Evolutionary conservation across 2,797 vertebrate genomes (phyloP), one percentile per base, ranked within the genome.

Genomic region (Brachymystax lenok): DNA sequence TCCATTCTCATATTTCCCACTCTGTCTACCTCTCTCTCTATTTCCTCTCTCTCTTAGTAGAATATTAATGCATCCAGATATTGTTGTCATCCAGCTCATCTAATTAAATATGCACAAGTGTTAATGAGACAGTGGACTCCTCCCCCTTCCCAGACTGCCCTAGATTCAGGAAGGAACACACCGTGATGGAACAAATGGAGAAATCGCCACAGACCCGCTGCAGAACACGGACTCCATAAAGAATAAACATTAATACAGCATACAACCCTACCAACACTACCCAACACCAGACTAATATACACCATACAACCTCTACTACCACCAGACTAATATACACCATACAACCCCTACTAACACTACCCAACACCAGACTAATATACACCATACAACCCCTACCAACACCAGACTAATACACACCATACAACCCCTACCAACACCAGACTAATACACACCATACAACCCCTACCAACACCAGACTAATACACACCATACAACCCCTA

Each of bases 31-130:
- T 67, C 27, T 30, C 54, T 56, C 16, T 56, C 16, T 16, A 4
- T 21, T 19, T 56, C 54, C 5, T 59, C 56, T n/a, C 35, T 6
- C 40, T 27, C 54, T 35, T 16, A 8, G 56, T 69, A 63, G 71
- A 78, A 71, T 68, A 73, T 68, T 77, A 69, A 68, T 66, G 28
- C 35, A 4, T 56, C 21, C 16, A 70, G 74, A 80, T 76, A 76
- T 72, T 76, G 77, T 78, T 75, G 74, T 82, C 71, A 40, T 75
- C 73, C 16, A 76, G 74, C 69, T 76, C 71, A 5, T 69, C 74
- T 76, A 73, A 82, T 80, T 75, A 82, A 82, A 76, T 84, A 82
- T 82, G 77, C 73, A 84, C 80, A 61, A 69, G 70, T 63, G 76
- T 80, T 84, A 84, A 80, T 79, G 74, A 84, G 76, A 75, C 69